Evolutionary conservation across 2,888 invertebrate genomes (phyloP), one percentile per base, ranked within the genome.

Genomic region (Strigamia maritima): DNA sequence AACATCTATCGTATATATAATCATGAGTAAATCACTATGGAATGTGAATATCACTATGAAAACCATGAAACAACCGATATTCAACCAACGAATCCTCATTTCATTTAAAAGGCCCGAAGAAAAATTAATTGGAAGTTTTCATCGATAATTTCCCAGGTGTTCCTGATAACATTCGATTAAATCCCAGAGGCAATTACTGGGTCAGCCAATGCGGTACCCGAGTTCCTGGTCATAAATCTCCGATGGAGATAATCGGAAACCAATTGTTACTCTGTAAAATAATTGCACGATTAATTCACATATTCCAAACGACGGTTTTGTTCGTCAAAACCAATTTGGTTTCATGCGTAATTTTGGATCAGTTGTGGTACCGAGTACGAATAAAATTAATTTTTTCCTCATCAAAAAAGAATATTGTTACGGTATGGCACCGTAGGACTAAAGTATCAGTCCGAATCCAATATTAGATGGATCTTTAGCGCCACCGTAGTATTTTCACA

Each of bases 121-220:
- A 82, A 54, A 87, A 87, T 4, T 80, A 83, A 77, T 54, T 83
- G 24, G 86, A 87, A 80, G 82, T 86, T 12, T 88, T 88, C 81
- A 84, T 84, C 24, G 86, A 87, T 74, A 87, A 84, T 81, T 82
- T 88, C 54, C 88, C 88, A 8, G 87, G 88, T 14, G 78, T 85
- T 16, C 87, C 88, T 6, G 88, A 88, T 82, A 88, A 88, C 82
- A 87, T 88, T 74, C 80, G 83, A 65, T 76, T 84, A 75, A 83
- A 83, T 78, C 82, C 83, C 2, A 70, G 79, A 40, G 86, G 86
- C 6, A 86, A 85, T n/a, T 87, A 86, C 82, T 87, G 87, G 86
- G 84, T 87, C 0, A 86, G 84, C 0, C 65, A 81, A 14, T 80
- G 79, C 70, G 26, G 38, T n/a, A 77, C 80, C 70, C 70, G 54